Base-by-base conservation (phyloP, 2,113 vertebrate genomes). In the Apodemus speciosus region DNA sequence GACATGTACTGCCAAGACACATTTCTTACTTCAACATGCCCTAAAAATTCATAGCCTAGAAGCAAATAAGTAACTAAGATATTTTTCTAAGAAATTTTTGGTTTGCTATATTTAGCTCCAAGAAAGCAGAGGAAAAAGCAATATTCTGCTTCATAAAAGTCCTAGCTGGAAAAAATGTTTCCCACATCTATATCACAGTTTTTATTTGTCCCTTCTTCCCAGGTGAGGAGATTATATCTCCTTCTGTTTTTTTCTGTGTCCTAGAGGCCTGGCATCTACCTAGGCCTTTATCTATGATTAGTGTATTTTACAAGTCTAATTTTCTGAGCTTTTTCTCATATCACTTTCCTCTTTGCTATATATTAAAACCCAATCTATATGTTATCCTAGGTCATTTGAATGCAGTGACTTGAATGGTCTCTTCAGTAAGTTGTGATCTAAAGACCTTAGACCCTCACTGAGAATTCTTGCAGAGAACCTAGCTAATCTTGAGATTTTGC, bases 41-140 rank as follows among this genome's bases (percentile, higher is more conserved):
- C 73, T 93, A 84, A 92, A 96, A 93, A 71, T 95, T 91, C 66
- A 91, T 92, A 89, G 7, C 62, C 53, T 73, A 58, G 79, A 96
- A 92, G 83, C 68, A 90, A 94, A 77, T 90, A 92, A 93, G 66
- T 93, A 93, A 96, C 88, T 91, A 11, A 53, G 73, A 58, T 92
- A 58, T 94, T 95, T 96, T 96, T 95, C 23, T 87, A 83, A 84
- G 73, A 89, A 86, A 71, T 75, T 32, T 89, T 94, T 91, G 62
- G 13, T 89, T 92, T 91, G 81, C 23, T 93, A 68, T 93, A 80
- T 38, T 83, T 92, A 85, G 11, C 43, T 32, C n/a, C 79, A 66
- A 75, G 92, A 30, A 86, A 2, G 53, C 9, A 21, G 40, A 9
- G 25, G 2, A 79, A 58, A 64, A 64, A 20, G 30, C 4, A n/a